phyloP scores from a whole-genome alignment of 2,888 invertebrate species.

The Calliopum simillimum region DNA sequence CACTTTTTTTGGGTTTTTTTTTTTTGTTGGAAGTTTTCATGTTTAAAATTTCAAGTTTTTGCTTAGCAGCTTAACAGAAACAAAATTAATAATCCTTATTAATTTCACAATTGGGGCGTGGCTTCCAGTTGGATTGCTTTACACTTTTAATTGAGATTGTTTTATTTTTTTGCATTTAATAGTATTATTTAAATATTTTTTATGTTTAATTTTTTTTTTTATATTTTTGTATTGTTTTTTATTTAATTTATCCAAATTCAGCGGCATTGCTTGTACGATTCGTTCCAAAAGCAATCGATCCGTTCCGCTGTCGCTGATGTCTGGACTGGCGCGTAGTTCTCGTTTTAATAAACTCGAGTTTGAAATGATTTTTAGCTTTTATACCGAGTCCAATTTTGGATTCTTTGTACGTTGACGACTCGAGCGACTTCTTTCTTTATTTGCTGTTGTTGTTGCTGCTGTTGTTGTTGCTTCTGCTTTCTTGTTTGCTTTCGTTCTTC shows the following conservation, averaged over 20 bases:
- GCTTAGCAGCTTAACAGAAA: too few relatives aligned
- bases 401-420: conserved; percentile 38
- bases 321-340: conserved; percentile 66
- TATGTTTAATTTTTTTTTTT: background rate
- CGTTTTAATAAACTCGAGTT: conserved; percentile 68
- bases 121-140: too few relatives aligned
- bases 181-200: background rate
- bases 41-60: too few relatives aligned
- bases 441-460: conserved; percentile 29
- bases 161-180: too few relatives aligned
- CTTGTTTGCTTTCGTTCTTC: conserved; percentile 25
- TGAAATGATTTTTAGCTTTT: conserved; percentile 67
- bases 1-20: background rate
- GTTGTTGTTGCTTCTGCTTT: conserved; percentile 36
- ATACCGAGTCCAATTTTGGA: conserved; percentile 50
- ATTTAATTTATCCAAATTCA: background rate
- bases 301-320: conserved; percentile 50
- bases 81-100: too few relatives aligned
- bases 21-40: background rate
- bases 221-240: background rate
- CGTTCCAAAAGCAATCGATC: conserved; percentile 15
- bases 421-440: conserved; percentile 33
- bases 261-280: background rate
- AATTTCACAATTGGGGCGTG: too few relatives aligned
- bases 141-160: too few relatives aligned